Conservation (phyloP, 92 coral and sea anemone genomes). For the Palythoa grandiflora region DNA sequence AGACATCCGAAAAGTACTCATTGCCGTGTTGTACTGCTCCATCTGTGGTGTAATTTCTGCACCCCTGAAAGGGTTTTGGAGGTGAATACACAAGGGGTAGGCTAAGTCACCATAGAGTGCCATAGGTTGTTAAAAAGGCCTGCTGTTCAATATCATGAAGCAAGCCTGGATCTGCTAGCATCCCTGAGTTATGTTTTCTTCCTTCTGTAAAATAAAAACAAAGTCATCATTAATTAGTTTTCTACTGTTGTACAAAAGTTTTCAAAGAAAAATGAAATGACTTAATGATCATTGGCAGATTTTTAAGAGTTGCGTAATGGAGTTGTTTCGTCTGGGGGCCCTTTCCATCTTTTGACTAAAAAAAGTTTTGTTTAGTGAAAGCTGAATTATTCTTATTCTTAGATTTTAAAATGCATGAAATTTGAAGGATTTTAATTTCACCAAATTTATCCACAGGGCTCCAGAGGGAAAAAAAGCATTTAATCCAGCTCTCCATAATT, state of each 20-base stretch:
- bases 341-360: background rate
- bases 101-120: slow-evolving; percentile 33
- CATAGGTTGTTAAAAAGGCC: slow-evolving; percentile 10
- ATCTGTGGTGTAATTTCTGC: slow-evolving; percentile 36
- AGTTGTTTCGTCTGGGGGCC: background rate
- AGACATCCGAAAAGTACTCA: background rate
- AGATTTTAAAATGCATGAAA: slow-evolving; percentile 1
- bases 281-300: background rate
- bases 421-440: background rate
- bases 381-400: background rate
- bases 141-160: slow-evolving; percentile 31
- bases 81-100: background rate
- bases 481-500: background rate
- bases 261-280: background rate
- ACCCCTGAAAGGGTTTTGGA: slow-evolving; percentile 39
- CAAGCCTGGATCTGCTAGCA: slow-evolving; percentile 15
- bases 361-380: background rate
- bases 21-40: slow-evolving; percentile 37
- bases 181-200: slow-evolving; percentile 10
- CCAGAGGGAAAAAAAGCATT: background rate
- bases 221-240: background rate
- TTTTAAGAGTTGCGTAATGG: background rate
- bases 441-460: background rate
- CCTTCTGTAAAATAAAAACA: slow-evolving; percentile 5
- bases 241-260: slow-evolving; percentile 5